Conservation (phyloP, 2,113 vertebrate species). For the Crocuta crocuta region DNA sequence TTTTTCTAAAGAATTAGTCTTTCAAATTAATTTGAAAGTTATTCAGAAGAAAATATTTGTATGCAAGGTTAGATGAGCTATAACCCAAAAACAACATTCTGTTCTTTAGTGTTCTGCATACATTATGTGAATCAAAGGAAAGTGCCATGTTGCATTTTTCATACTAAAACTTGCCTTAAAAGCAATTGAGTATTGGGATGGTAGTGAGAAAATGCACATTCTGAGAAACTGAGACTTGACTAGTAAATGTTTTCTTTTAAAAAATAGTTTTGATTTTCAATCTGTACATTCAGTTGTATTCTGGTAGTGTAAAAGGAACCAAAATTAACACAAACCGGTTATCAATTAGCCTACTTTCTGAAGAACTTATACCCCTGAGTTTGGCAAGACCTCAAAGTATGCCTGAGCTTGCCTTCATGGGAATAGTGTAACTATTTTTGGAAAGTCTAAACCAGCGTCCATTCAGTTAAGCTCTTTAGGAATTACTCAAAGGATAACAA, state of each 20-base stretch:
- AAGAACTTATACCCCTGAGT: conserved; percentile 32
- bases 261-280: conserved; percentile 14
- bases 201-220: neutral
- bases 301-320: neutral
- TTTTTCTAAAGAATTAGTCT: conserved; percentile 41
- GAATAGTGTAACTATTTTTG: conserved; percentile 22
- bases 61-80: neutral
- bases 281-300: neutral
- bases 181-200: neutral
- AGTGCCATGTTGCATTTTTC: conserved; percentile 11
- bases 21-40: neutral
- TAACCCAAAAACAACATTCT: neutral
- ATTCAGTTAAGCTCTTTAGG: conserved; percentile 60
- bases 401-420: conserved; percentile 52
- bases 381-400: conserved; percentile 57
- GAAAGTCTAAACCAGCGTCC: conserved; percentile 34
- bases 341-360: neutral
- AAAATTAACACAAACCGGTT: neutral
- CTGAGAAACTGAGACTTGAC: neutral
- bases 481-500: conserved; percentile 44
- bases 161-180: conserved; percentile 37
- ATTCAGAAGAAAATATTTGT: neutral
- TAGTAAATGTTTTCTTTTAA: conserved; percentile 7
- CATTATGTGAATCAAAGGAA: conserved; percentile 47
- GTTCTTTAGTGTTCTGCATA: neutral